phyloP scores from a whole-genome alignment of 1,140 invertebrate genomes.

The Venustaconcha ellipsiformis region DNA sequence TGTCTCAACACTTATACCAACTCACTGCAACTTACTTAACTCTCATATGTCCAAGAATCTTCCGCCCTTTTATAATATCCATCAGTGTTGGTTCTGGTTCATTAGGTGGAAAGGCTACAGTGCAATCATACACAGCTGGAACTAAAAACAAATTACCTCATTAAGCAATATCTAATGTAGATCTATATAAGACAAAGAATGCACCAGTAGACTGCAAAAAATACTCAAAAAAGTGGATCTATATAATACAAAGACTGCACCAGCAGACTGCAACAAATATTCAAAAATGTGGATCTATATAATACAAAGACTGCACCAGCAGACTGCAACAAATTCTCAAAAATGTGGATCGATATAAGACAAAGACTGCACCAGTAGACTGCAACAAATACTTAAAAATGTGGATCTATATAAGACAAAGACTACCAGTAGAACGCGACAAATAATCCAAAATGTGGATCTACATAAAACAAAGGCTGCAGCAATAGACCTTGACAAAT shows the following conservation, averaged over 20 bases:
- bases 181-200: background rate
- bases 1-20: too few species aligned
- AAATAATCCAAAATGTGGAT: too few species aligned
- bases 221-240: too few species aligned
- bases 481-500: background rate
- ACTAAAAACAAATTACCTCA: slow-evolving; percentile 63
- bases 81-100: slow-evolving; percentile 78
- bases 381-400: background rate
- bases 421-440: too few species aligned
- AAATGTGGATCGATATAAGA: too few species aligned
- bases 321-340: background rate
- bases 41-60: slow-evolving; percentile 82
- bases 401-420: background rate
- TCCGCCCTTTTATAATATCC: slow-evolving; percentile 84
- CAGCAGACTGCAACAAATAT: too few species aligned
- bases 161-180: background rate
- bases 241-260: too few species aligned
- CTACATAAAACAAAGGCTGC: too few species aligned
- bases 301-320: background rate
- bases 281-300: background rate
- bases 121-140: slow-evolving; percentile 87
- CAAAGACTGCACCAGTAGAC: too few species aligned
- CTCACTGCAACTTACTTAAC: slow-evolving; percentile 45
- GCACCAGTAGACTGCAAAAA: background rate
- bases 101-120: slow-evolving; percentile 77